phyloP scores from a whole-genome alignment of 2,113 vertebrate species.

The Haemorhous mexicanus region DNA sequence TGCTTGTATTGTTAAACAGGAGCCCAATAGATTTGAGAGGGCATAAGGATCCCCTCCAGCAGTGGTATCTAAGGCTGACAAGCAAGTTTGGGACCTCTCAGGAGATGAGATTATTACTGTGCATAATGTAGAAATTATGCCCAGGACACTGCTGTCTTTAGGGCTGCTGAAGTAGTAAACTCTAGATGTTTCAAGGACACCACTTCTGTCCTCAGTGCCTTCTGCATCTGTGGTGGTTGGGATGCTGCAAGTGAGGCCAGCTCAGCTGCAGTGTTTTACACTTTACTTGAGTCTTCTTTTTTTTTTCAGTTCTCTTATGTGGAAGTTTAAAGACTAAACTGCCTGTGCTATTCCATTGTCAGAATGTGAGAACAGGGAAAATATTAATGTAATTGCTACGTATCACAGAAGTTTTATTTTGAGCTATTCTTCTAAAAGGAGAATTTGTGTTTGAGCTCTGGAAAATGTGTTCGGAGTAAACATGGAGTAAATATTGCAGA shows the following conservation, averaged over 20 bases:
- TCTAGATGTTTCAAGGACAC: neutral
- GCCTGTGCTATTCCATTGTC: neutral
- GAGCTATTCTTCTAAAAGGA: neutral
- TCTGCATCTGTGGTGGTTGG: rapidly evolving
- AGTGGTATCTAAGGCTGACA: neutral
- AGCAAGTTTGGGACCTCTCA: neutral
- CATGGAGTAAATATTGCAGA: neutral
- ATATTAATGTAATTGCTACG: neutral
- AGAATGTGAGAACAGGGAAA: neutral
- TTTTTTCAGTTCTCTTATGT: neutral
- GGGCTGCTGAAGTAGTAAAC: neutral
- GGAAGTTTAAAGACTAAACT: neutral
- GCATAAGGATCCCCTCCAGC: neutral
- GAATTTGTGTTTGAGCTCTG: neutral
- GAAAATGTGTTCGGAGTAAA: neutral
- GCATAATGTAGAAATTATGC: neutral
- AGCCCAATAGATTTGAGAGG: neutral
- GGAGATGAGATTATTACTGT: neutral
- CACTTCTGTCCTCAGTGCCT: neutral
- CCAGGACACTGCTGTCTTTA: neutral
- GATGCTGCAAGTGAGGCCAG: neutral
- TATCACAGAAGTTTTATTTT: neutral
- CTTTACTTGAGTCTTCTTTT: neutral
- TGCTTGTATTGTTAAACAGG: neutral
- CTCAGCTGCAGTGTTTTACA: neutral